These are phyloP conservation scores for Rosalia funebris DNA, from an alignment of 2,888 invertebrate genomes.

Conservation along the genomic window DNA sequence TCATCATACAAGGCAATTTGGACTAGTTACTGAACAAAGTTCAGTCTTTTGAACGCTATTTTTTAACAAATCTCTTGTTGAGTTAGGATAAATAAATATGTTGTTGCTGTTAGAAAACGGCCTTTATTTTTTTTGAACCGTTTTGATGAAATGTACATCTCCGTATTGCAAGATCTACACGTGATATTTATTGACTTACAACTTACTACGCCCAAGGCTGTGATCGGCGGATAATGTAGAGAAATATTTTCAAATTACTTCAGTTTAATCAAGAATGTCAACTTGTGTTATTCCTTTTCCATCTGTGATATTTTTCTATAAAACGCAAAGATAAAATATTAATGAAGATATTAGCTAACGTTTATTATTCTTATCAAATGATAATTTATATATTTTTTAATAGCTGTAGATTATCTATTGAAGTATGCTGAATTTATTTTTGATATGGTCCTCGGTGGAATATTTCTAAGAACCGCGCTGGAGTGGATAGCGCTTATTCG, in stretches of 20 bases:
- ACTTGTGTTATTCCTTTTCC: slow-evolving; percentile 1
- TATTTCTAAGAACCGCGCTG: background rate
- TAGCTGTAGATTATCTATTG: slow-evolving; percentile 24
- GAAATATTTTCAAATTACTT: slow-evolving; percentile 24
- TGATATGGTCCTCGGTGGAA: background rate
- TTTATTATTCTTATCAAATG: background rate
- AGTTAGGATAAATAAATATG: too few species aligned
- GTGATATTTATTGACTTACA: slow-evolving; percentile 14
- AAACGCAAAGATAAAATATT: slow-evolving; percentile 18
- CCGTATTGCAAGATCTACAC: background rate
- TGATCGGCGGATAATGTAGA: slow-evolving; percentile 4
- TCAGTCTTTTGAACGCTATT: too few species aligned
- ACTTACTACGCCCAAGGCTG: slow-evolving; percentile 6
- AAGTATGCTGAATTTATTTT: slow-evolving; percentile 23
- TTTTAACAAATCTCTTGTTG: too few species aligned
- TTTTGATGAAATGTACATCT: background rate
- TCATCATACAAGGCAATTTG: too few species aligned
- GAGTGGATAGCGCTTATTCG: slow-evolving; percentile 2
- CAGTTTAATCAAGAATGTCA: slow-evolving; percentile 22
- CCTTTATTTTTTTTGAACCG: too few species aligned
- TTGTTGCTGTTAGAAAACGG: too few species aligned
- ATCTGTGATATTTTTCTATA: slow-evolving; percentile 32
- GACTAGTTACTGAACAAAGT: too few species aligned
- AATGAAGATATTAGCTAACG: background rate
- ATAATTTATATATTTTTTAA: slow-evolving; percentile 5